Conservation (phyloP, 2,888 invertebrate species). For the Lumbricus terrestris region DNA sequence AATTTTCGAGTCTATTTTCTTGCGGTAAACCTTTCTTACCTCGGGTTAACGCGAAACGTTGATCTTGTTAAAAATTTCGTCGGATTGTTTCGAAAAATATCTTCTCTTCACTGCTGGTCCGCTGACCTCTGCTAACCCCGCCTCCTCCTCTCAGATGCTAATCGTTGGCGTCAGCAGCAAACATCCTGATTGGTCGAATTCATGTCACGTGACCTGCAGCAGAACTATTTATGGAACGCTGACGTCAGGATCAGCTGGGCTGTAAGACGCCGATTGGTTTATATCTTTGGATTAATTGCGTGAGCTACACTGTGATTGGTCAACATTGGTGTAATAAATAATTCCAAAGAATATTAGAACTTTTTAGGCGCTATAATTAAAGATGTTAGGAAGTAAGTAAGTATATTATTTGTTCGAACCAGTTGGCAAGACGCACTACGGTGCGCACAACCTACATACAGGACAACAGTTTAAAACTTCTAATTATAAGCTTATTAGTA, state of each 20-base stretch:
- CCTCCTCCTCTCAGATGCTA: neutral
- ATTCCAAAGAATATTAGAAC: neutral
- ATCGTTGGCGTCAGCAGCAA: neutral
- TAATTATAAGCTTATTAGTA: too few relatives aligned
- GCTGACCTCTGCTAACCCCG: neutral
- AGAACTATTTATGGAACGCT: neutral
- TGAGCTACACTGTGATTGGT: neutral
- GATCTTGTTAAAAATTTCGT: neutral
- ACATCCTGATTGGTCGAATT: neutral
- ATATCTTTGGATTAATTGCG: neutral
- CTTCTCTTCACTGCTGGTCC: neutral
- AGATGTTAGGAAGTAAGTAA: too few relatives aligned
- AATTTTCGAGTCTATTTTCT: neutral
- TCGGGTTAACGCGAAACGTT: neutral
- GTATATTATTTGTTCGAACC: too few relatives aligned
- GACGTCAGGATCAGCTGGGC: slow-evolving; percentile 7
- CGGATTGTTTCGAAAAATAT: neutral
- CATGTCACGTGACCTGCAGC: neutral
- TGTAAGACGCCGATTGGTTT: neutral
- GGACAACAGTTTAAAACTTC: too few relatives aligned
- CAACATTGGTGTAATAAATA: neutral
- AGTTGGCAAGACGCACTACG: too few relatives aligned
- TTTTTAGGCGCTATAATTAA: neutral
- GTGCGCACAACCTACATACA: too few relatives aligned
- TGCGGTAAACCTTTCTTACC: neutral